Conservation (phyloP, 2,113 vertebrate species). For the Diglossa brunneiventris region DNA sequence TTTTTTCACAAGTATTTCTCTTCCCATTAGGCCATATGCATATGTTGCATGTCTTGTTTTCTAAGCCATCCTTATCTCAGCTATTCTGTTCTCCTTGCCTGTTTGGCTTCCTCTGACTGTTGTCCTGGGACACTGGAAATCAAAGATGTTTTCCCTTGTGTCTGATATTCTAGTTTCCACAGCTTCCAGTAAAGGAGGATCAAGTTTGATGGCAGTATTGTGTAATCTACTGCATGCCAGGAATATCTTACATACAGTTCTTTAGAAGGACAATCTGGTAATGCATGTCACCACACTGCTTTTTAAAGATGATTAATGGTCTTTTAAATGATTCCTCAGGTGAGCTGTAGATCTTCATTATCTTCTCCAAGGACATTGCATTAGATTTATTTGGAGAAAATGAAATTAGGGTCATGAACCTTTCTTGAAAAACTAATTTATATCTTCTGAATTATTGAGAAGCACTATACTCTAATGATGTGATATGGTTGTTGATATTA, state of each 20-base stretch:
- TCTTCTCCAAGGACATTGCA: conserved; percentile 25
- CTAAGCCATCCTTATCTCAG: conserved; percentile 52
- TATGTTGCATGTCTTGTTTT: conserved; percentile 28
- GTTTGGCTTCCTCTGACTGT: conserved; percentile 36
- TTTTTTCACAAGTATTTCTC: neutral
- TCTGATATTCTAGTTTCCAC: conserved; percentile 70
- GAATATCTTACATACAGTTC: conserved; percentile 74
- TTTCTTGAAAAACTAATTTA: conserved; percentile 45
- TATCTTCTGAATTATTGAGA: conserved; percentile 43
- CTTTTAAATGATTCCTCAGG: conserved; percentile 70
- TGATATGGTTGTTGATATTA: conserved; percentile 30
- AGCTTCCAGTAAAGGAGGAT: conserved; percentile 69
- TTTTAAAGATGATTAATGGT: conserved; percentile 73
- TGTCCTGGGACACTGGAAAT: conserved; percentile 56
- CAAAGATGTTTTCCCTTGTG: conserved; percentile 54
- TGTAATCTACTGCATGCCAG: conserved; percentile 74
- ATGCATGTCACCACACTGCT: conserved; percentile 46
- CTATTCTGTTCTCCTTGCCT: conserved; percentile 9
- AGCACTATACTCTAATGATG: neutral
- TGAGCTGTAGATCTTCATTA: conserved; percentile 59
- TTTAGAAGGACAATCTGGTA: conserved; percentile 54
- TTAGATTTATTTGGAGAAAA: conserved; percentile 61
- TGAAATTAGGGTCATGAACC: conserved; percentile 52
- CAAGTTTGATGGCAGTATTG: conserved; percentile 54
- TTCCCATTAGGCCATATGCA: neutral